Evolutionary conservation across 1,140 invertebrate genomes (phyloP).

Genomic region (Ceratoteleas bidentatus): DNA sequence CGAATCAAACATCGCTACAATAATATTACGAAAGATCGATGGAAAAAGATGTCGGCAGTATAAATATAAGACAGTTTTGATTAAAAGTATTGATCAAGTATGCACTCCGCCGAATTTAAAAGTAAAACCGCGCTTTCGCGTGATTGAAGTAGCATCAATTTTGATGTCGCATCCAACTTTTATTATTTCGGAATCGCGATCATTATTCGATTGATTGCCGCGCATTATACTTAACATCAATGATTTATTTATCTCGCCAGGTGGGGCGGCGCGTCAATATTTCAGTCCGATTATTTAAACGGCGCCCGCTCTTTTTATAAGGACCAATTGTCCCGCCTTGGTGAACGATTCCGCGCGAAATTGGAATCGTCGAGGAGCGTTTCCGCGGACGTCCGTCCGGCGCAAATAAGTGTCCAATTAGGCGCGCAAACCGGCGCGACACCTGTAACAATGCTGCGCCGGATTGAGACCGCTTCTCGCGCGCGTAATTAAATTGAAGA

Average conservation of each 20-base stretch:
- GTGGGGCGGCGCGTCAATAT: no score
- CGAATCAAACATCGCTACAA: constrained; percentile 25
- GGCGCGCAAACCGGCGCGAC: no score
- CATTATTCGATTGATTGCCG: neutral
- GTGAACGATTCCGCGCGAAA: no score
- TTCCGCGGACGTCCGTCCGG: no score
- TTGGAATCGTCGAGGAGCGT: no score
- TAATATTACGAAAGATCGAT: constrained; percentile 25
- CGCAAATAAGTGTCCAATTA: no score
- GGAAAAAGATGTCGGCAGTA: neutral
- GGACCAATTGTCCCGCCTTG: no score
- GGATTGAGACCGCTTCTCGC: no score
- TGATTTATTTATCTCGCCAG: constrained; percentile 1
- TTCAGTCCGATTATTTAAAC: no score
- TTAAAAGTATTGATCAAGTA: constrained; percentile 16
- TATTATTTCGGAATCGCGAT: neutral
- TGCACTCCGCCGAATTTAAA: neutral
- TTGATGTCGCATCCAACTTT: neutral
- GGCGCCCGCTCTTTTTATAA: no score
- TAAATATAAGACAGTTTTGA: constrained; percentile 24
- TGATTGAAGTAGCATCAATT: constrained; percentile 10
- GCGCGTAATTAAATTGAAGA: constrained; percentile 12
- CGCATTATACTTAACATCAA: neutral
- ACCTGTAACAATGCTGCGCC: no score
- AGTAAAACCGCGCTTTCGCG: constrained; percentile 1